Conservation (phyloP, 2,888 invertebrate species). For the Junonia oenone region DNA sequence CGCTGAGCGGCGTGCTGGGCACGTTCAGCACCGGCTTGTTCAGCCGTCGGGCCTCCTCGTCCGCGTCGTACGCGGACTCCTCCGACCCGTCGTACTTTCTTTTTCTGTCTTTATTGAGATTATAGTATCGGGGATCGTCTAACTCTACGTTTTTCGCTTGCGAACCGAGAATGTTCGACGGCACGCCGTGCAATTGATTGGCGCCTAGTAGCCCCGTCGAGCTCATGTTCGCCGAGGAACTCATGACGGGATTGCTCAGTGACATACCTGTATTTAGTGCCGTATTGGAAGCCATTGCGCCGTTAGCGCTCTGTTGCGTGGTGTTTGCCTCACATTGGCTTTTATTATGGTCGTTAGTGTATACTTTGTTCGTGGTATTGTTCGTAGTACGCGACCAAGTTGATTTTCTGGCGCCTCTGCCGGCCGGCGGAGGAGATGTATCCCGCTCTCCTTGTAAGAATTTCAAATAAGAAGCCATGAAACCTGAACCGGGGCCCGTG, state of each 20-base stretch:
- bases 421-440: conserved; percentile 87
- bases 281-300: conserved; percentile 59
- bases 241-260: conserved; percentile 58
- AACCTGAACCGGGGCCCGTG: conserved; percentile 84
- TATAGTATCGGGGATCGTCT: conserved; percentile 87
- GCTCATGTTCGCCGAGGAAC: conserved; percentile 54
- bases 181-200: conserved; percentile 65
- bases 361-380: conserved; percentile 59
- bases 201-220: conserved; percentile 66
- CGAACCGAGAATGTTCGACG: conserved; percentile 51
- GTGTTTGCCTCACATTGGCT: conserved; percentile 57
- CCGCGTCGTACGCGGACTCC: conserved; percentile 82
- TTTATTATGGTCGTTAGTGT: conserved; percentile 61
- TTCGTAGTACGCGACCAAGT: conserved; percentile 81
- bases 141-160: conserved; percentile 73
- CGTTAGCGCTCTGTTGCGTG: conserved; percentile 63
- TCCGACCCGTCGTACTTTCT: conserved; percentile 84
- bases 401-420: conserved; percentile 83
- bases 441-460: conserved; percentile 91
- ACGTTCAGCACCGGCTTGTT: conserved; percentile 75
- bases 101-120: conserved; percentile 85
- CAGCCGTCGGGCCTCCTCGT: conserved; percentile 70
- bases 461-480: conserved; percentile 93
- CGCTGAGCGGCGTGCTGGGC: conserved; percentile 69
- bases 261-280: conserved; percentile 59